A percentile compares a stretch with the other conserved stretches of the same genome.
These are phyloP conservation scores for Papilio helenus DNA, from an alignment of 1,140 invertebrate genomes.

Conservation along the genomic window DNA sequence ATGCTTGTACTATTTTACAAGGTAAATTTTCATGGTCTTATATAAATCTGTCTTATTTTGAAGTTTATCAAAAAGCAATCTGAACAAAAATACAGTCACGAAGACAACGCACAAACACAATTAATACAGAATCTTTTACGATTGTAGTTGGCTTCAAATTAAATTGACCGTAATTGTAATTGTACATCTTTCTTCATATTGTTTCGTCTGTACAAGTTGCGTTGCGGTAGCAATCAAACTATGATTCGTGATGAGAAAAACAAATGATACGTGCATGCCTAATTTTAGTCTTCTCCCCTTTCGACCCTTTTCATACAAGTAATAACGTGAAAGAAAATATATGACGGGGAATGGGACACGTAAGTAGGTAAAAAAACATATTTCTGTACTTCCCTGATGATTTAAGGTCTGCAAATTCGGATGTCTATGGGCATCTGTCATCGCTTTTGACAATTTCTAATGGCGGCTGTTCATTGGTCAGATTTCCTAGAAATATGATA, in stretches of 20 bases:
- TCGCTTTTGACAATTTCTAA: too few species aligned
- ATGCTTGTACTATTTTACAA: neutral
- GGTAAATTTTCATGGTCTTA: neutral
- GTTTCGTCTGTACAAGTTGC: neutral
- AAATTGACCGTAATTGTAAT: neutral
- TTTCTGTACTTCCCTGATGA: too few species aligned
- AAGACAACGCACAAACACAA: neutral
- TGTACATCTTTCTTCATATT: neutral
- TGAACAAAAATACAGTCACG: neutral
- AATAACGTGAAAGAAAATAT: too few species aligned
- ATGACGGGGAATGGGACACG: too few species aligned
- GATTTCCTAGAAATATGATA: too few species aligned
- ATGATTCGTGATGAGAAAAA: neutral
- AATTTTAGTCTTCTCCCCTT: too few species aligned
- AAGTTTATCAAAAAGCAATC: neutral
- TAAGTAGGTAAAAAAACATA: too few species aligned
- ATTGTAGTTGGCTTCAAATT: neutral
- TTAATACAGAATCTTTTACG: neutral
- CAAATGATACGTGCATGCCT: too few species aligned
- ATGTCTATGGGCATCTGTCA: too few species aligned
- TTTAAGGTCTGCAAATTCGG: too few species aligned
- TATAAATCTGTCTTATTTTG: neutral
- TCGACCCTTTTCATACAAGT: too few species aligned
- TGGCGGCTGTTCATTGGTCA: too few species aligned
- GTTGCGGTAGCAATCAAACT: neutral